phyloP scores from a whole-genome alignment of 1,140 invertebrate species.

The Solen grandis region DNA sequence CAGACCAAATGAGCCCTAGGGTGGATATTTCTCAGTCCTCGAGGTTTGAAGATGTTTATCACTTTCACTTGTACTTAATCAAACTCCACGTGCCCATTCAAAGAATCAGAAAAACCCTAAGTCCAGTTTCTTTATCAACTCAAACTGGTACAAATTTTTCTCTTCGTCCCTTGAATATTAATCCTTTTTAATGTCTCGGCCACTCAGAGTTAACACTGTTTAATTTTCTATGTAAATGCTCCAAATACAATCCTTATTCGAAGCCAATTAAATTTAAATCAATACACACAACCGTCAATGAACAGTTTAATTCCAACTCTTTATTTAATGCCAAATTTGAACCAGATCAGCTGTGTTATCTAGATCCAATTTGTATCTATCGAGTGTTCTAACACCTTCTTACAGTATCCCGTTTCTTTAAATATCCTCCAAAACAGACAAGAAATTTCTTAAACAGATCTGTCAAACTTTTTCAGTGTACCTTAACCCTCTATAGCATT shows the following conservation, averaged over 20 bases:
- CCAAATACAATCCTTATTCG: neutral
- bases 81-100: too few relatives aligned
- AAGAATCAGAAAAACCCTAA: too few relatives aligned
- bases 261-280: neutral
- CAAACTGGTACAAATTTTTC: too few relatives aligned
- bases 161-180: too few relatives aligned
- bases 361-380: neutral
- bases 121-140: too few relatives aligned
- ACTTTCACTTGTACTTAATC: too few relatives aligned
- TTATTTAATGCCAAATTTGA: neutral
- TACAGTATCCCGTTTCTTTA: neutral
- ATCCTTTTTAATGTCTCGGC: neutral
- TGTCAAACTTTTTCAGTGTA: neutral
- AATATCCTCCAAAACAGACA: neutral
- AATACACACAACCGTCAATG: neutral
- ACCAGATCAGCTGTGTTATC: neutral
- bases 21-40: too few relatives aligned
- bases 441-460: neutral
- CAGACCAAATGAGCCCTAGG: too few relatives aligned
- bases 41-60: too few relatives aligned
- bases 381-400: neutral
- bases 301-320: neutral
- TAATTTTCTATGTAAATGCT: neutral
- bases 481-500: too few relatives aligned
- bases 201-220: neutral